Base-by-base conservation (phyloP, 2,888 invertebrate species). In the Sycophila texana region DNA sequence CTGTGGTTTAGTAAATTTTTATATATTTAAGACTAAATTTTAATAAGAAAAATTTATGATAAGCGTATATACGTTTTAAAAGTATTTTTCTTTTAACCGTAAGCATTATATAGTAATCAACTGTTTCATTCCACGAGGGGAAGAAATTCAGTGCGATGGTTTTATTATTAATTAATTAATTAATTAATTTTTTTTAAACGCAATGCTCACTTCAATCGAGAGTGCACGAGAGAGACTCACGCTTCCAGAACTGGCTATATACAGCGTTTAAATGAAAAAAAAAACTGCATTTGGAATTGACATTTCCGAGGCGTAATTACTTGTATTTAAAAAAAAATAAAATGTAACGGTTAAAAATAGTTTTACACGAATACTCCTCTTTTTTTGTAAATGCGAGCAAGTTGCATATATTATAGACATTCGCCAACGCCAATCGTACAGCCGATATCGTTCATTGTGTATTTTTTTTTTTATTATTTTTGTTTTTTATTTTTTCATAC, bases 181-280 rank as follows among this genome's bases (percentile, higher is more conserved):
- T n/a, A n/a, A n/a, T n/a, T n/a, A n/a, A n/a, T 60, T 60, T 63
- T 20, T 51, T 65, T 10, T 26, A 26, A 26, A 51, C 22, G n/a
- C 18, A 66, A 61, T 30, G 20, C 58, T 67, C 67, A 67, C 16
- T 63, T 20, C 58, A 53, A 79, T 58, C 51, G 26, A 66, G 55
- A 66, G 22, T 67, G 72, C 66, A 79, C 60, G 71, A 79, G 71
- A 70, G 71, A 70, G 58, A 74, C 71, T 79, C 71, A 66, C 68
- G 68, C 79, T 79, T 75, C 75, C 75, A 79, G 71, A 66, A 79
- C 61, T 79, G 63, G 65, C 60, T 65, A 74, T 63, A 67, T 65
- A 72, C 49, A n/a, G 47, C 22, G 26, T 26, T 26, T 26, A 26
- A 26, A 26, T 26, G 26, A 26, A 26, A 26, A 26, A 26, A 26